phyloP scores from a whole-genome alignment of 1,140 invertebrate genomes.

The Chionoecetes opilio region DNA sequence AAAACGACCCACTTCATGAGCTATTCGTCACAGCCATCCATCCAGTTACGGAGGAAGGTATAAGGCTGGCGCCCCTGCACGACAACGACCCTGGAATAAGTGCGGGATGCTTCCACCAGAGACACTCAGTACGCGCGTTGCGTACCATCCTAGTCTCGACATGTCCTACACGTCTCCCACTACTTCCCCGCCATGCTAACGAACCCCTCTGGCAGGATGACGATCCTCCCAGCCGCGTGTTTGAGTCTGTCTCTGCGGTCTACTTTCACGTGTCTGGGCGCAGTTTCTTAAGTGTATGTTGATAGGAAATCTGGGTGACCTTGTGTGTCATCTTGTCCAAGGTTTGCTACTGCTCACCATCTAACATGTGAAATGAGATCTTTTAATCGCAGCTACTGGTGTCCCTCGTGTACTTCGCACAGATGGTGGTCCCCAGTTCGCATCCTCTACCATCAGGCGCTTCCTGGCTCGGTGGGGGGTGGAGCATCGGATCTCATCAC shows the following conservation, averaged over 20 bases:
- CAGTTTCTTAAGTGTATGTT: not conserved
- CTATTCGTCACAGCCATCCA: not conserved
- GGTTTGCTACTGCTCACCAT: not conserved
- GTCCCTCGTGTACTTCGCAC: conserved; percentile 34
- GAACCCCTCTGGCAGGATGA: conserved; percentile 21
- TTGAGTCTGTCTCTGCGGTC: conserved; percentile 32
- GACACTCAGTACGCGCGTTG: too few species aligned
- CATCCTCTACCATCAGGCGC: conserved; percentile 42
- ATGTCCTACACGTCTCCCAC: not conserved
- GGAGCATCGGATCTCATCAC: conserved; percentile 47
- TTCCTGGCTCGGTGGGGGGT: conserved; percentile 56
- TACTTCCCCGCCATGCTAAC: not conserved
- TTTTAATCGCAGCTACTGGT: not conserved
- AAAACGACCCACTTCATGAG: not conserved
- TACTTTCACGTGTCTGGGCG: conserved; percentile 13
- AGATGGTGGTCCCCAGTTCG: conserved; percentile 55
- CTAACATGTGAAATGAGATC: not conserved
- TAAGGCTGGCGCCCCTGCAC: not conserved
- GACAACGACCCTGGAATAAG: not conserved
- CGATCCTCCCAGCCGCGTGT: conserved; percentile 23
- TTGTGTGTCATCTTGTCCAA: not conserved
- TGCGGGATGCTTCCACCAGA: too few species aligned
- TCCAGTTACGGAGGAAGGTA: not conserved
- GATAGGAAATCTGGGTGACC: conserved; percentile 43
- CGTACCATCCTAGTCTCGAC: too few species aligned